Evolutionary conservation across 1,140 invertebrate species (phyloP).

Genomic region (Coenobita brevimanus): DNA sequence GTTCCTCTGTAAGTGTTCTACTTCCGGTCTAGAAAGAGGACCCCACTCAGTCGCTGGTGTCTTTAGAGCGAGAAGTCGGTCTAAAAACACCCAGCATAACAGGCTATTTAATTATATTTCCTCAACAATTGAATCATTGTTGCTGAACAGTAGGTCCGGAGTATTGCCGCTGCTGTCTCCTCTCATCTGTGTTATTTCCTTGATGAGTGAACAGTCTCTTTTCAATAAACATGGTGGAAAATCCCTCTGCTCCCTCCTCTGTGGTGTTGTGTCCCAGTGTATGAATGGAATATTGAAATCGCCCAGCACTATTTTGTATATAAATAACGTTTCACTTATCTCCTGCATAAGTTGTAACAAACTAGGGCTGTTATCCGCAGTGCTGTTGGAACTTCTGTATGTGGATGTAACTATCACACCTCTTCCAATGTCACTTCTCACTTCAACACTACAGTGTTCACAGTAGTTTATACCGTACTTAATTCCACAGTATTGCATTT

Average conservation of each 20-base stretch:
- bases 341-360: neutral
- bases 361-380: neutral
- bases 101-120: neutral
- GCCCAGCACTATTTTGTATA: slow-evolving; percentile 10
- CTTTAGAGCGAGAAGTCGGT: too few species aligned
- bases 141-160: neutral
- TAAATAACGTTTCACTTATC: neutral
- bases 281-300: neutral
- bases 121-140: too few species aligned
- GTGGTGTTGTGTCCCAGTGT: too few species aligned
- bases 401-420: neutral
- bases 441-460: slow-evolving; percentile 6
- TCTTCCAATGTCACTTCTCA: neutral
- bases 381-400: slow-evolving; percentile 12
- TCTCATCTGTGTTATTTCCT: slow-evolving; percentile 13
- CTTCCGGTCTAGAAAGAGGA: too few species aligned
- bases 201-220: slow-evolving; percentile 16
- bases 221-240: neutral
- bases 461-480: neutral
- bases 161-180: neutral
- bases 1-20: too few species aligned
- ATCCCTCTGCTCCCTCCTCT: neutral
- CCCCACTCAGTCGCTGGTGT: too few species aligned
- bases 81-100: too few species aligned
- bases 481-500: neutral